A percentile compares a stretch with the other conserved stretches of the same genome.
phyloP scores from a whole-genome alignment of 1,140 invertebrate species.

The Drosophila mayri region DNA sequence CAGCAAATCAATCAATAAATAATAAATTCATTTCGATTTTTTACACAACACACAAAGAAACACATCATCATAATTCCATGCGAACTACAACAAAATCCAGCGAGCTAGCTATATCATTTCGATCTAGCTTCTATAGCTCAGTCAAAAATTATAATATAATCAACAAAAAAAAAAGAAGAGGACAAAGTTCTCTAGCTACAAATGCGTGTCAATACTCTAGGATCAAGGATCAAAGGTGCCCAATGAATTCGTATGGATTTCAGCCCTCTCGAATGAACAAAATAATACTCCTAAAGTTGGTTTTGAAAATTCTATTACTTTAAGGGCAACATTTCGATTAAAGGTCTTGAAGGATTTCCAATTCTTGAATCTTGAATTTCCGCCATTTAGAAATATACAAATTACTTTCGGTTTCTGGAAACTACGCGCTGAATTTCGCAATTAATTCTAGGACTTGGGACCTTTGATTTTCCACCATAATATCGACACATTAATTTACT shows the following conservation, averaged over 20 bases:
- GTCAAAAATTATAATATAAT: conserved; percentile 26
- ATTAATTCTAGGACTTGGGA: neutral
- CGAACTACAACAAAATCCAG: conserved; percentile 23
- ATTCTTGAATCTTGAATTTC: neutral
- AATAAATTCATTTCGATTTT: conserved; percentile 10
- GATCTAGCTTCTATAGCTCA: neutral
- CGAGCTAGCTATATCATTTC: neutral
- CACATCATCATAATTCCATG: conserved; percentile 7
- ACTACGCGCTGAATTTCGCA: too few species aligned
- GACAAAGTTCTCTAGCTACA: conserved; percentile 1
- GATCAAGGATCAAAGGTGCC: conserved; percentile 8
- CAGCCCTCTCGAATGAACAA: neutral
- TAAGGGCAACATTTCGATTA: neutral
- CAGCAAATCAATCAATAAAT: conserved; percentile 19
- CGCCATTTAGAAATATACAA: neutral
- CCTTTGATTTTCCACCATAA: conserved; percentile 8
- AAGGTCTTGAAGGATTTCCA: neutral
- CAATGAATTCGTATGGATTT: too few species aligned
- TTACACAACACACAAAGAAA: conserved; percentile 7
- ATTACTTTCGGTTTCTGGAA: neutral
- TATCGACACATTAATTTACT: neutral
- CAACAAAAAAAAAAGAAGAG: neutral
- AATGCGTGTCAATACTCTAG: neutral
- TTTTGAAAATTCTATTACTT: neutral
- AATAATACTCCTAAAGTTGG: too few species aligned